phyloP scores from a whole-genome alignment of 2,888 invertebrate genomes.

The Tupiocoris notatus region DNA sequence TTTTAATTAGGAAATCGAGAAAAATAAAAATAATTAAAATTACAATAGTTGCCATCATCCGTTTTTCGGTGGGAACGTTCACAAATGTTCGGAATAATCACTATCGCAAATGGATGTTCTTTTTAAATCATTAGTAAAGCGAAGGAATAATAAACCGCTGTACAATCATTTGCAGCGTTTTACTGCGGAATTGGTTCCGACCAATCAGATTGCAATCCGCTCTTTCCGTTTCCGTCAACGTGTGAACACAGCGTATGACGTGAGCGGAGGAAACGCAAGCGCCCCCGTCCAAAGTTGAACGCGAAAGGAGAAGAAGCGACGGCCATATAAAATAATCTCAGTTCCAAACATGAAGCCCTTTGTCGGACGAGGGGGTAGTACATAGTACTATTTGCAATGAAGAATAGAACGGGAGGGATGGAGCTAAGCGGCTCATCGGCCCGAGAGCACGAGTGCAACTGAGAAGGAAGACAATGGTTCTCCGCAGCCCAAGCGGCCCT shows the following conservation, averaged over 20 bases:
- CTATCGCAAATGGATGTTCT: too few relatives aligned
- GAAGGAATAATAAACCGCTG: too few relatives aligned
- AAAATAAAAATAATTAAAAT: too few relatives aligned
- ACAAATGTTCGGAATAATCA: too few relatives aligned
- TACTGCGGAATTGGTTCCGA: too few relatives aligned
- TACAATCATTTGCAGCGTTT: too few relatives aligned
- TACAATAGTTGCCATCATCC: too few relatives aligned
- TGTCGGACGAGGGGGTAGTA: slow-evolving; percentile 33
- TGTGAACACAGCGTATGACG: background rate
- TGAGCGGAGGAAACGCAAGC: slow-evolving; percentile 1
- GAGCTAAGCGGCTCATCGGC: slow-evolving; percentile 41
- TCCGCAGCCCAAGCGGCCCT: slow-evolving; percentile 23
- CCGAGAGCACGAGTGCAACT: background rate
- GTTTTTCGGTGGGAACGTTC: too few relatives aligned
- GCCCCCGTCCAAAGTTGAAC: background rate
- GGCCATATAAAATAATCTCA: slow-evolving; percentile 43
- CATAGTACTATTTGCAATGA: slow-evolving; percentile 36
- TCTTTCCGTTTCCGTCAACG: too few relatives aligned
- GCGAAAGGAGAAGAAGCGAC: background rate
- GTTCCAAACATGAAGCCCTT: slow-evolving; percentile 42
- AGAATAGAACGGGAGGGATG: slow-evolving; percentile 6
- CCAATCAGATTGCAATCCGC: too few relatives aligned
- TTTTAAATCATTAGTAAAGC: too few relatives aligned
- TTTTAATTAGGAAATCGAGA: too few relatives aligned
- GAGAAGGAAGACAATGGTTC: slow-evolving; percentile 18